A percentile compares a stretch with the other conserved stretches of the same genome.
Evolutionary conservation across 2,113 vertebrate species (phyloP).

Genomic region (Uropsilus gracilis): DNA sequence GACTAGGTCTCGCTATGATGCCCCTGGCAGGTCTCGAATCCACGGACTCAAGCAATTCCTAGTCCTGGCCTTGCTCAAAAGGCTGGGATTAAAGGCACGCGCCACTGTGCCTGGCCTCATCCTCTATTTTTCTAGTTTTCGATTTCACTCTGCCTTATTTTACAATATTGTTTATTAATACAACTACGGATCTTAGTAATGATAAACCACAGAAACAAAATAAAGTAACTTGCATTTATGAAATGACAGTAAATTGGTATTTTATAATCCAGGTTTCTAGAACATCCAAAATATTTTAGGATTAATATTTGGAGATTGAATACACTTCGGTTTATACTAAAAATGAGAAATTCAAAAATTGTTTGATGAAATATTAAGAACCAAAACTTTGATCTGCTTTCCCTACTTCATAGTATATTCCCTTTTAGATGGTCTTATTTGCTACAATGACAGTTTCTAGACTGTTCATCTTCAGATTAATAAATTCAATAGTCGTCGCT

Average conservation of each 20-base stretch:
- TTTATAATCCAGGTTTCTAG: conserved; percentile 13
- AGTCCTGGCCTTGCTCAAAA: too few species aligned
- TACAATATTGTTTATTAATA: not conserved
- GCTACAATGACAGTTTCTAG: not conserved
- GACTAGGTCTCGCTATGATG: too few species aligned
- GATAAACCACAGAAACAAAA: not conserved
- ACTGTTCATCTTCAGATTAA: not conserved
- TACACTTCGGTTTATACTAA: not conserved
- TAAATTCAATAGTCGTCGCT: not conserved
- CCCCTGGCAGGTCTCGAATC: too few species aligned
- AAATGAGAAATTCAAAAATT: not conserved
- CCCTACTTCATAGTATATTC: not conserved
- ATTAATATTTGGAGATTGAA: too few species aligned
- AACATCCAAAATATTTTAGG: not conserved
- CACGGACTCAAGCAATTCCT: too few species aligned
- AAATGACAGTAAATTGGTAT: conserved; percentile 18
- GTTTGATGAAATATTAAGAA: conserved; percentile 14
- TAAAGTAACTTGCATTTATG: not conserved
- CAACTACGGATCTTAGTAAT: not conserved
- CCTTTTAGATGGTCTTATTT: not conserved
- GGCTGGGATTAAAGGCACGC: too few species aligned
- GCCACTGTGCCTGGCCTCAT: too few species aligned
- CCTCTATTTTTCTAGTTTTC: not conserved
- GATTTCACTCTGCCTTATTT: not conserved
- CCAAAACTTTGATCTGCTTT: not conserved